Evolutionary conservation across 2,797 vertebrate species (phyloP).

Genomic region (Chelidonichthys spinosus): DNA sequence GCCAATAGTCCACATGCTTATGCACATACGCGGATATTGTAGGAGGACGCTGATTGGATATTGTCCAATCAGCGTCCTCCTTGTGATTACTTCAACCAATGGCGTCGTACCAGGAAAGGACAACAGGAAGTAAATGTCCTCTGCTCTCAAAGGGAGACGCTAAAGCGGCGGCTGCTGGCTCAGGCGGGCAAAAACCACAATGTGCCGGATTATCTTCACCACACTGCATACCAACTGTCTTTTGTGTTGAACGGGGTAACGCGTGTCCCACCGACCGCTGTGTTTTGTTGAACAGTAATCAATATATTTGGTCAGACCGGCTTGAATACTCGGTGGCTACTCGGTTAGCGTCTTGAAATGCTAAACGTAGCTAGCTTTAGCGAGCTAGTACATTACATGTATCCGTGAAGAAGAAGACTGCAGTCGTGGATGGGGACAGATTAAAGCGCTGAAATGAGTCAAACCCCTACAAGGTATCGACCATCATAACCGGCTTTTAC

Average conservation of each 20-base stretch:
- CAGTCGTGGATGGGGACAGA: background rate
- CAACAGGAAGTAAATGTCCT: conserved; percentile 74
- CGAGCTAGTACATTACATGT: conserved; percentile 14
- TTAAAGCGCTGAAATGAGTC: conserved; percentile 49
- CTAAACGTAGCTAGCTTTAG: conserved; percentile 36
- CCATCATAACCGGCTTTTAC: conserved; percentile 16
- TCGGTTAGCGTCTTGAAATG: conserved; percentile 30
- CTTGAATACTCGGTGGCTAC: conserved; percentile 7
- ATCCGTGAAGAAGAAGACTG: background rate
- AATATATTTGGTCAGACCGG: background rate
- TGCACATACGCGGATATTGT: too few relatives aligned
- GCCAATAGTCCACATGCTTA: conserved; percentile 24
- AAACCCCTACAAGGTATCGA: conserved; percentile 23
- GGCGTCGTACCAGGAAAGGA: conserved; percentile 36
- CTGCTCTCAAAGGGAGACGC: conserved; percentile 27
- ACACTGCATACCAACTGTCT: background rate
- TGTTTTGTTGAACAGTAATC: conserved; percentile 1
- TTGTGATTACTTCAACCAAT: conserved; percentile 61
- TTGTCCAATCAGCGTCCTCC: conserved; percentile 54
- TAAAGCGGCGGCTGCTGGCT: conserved; percentile 11
- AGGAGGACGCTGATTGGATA: background rate
- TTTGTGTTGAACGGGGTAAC: background rate
- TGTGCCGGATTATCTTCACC: background rate
- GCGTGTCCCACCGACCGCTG: accelerated
- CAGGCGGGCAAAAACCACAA: background rate